A percentile compares a stretch with the other conserved stretches of the same genome.
Evolutionary conservation across 2,888 invertebrate genomes (phyloP).

Genomic region (Aelia acuminata): DNA sequence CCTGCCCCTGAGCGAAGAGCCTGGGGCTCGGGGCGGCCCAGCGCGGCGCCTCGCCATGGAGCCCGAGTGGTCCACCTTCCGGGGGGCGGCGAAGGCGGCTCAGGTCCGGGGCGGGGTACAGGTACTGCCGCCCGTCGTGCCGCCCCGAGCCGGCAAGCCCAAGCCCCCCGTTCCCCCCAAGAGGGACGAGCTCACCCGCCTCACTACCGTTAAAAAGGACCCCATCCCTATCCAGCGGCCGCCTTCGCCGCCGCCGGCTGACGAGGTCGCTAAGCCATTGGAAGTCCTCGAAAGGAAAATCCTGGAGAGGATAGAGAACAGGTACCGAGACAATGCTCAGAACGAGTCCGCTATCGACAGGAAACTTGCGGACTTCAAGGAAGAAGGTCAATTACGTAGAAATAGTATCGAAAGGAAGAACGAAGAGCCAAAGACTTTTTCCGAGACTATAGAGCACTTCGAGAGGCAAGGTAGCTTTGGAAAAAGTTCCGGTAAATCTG

Average conservation of each 20-base stretch:
- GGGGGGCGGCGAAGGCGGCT: conserved; percentile 43
- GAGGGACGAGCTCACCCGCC: conserved; percentile 66
- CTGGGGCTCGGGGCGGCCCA: conserved; percentile 62
- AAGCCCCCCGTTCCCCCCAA: conserved; percentile 67
- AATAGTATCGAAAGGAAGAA: conserved; percentile 54
- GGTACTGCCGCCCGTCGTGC: conserved; percentile 65
- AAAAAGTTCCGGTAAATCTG: conserved; percentile 56
- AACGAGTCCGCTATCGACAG: neutral
- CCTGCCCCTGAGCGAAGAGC: conserved; percentile 67
- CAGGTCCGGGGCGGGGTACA: conserved; percentile 65
- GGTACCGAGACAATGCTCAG: conserved; percentile 41
- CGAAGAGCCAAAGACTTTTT: conserved; percentile 55
- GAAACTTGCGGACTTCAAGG: conserved; percentile 40
- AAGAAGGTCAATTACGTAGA: conserved; percentile 59
- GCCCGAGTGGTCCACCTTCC: conserved; percentile 61
- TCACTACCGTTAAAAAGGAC: conserved; percentile 65
- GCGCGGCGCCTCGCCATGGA: conserved; percentile 64
- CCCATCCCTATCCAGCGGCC: conserved; percentile 57
- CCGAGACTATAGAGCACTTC: conserved; percentile 55
- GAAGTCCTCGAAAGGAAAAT: conserved; percentile 62
- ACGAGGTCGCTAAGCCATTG: conserved; percentile 62
- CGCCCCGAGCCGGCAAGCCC: conserved; percentile 65
- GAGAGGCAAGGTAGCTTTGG: conserved; percentile 59
- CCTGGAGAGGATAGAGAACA: conserved; percentile 54
- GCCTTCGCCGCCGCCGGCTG: conserved; percentile 54